phyloP scores from a whole-genome alignment of 2,797 vertebrate genomes.

The Allobates femoralis region DNA sequence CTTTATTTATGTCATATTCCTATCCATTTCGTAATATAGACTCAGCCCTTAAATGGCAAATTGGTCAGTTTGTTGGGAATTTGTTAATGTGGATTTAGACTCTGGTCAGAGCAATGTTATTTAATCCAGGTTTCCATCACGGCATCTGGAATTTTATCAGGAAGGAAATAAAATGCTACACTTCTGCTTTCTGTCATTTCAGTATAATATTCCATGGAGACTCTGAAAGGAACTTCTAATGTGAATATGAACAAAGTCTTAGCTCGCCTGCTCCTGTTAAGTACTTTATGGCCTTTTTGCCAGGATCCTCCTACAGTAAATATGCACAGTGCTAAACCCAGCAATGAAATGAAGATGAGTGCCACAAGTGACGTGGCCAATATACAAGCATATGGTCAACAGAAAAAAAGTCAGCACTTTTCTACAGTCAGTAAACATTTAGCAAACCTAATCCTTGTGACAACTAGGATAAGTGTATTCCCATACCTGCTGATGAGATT shows the following conservation, averaged over 20 bases:
- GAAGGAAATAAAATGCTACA: too few relatives aligned
- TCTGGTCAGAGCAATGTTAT: too few relatives aligned
- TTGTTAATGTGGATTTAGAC: too few relatives aligned
- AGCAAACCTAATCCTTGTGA: not conserved
- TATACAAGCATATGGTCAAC: not conserved
- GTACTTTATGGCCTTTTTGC: not conserved
- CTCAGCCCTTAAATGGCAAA: too few relatives aligned
- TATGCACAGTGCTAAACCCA: not conserved
- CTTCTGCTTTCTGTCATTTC: too few relatives aligned
- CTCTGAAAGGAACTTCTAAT: too few relatives aligned
- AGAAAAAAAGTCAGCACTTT: not conserved
- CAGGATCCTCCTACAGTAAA: not conserved
- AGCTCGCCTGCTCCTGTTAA: not conserved
- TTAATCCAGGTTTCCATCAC: too few relatives aligned
- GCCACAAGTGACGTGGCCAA: constrained; percentile 1
- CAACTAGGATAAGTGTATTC: not conserved
- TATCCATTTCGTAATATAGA: too few relatives aligned
- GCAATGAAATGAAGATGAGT: not conserved
- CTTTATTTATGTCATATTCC: too few relatives aligned
- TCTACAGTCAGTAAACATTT: not conserved
- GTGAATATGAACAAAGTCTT: not conserved
- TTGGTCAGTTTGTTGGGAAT: too few relatives aligned
- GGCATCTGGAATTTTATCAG: too few relatives aligned
- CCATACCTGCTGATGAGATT: not conserved
- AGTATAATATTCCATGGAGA: too few relatives aligned